phyloP scores from a whole-genome alignment of 92 coral and sea anemone species.

The Nematostella vectensis region DNA sequence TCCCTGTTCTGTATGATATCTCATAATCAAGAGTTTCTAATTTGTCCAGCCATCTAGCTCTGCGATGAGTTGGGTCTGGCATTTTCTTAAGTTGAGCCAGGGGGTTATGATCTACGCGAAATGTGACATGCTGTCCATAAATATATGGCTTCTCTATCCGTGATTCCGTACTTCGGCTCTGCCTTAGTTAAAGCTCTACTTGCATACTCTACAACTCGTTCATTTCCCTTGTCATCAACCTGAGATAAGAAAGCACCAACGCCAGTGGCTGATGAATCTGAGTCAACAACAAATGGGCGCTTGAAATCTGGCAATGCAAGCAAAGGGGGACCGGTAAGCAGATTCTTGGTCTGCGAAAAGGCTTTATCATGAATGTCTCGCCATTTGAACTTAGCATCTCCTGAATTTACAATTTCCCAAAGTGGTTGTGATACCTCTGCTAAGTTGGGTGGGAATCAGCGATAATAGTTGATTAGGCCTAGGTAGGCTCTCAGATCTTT shows the following conservation, averaged over 20 bases:
- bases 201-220: constrained; percentile 23
- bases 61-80: constrained; percentile 3
- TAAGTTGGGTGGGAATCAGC: constrained; percentile 13
- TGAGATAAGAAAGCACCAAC: constrained; percentile 29
- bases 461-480: constrained; percentile 30
- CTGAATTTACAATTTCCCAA: constrained; percentile 10
- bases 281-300: constrained; percentile 14
- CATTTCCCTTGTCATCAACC: constrained; percentile 12
- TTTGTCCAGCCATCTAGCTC: constrained; percentile 11
- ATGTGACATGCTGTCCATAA: constrained; percentile 3
- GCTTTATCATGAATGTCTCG: constrained; percentile 10
- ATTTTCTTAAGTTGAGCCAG: neutral
- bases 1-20: neutral
- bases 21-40: constrained; percentile 3
- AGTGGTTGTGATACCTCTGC: constrained; percentile 25
- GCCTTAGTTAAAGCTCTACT: constrained; percentile 16
- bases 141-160: constrained; percentile 6
- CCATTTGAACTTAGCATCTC: constrained; percentile 20
- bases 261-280: constrained; percentile 15
- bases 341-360: constrained; percentile 17
- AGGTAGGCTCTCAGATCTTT: constrained; percentile 21
- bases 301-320: constrained; percentile 9
- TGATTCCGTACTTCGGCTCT: constrained; percentile 14
- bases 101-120: neutral
- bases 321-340: constrained; percentile 9